These are phyloP conservation scores for Amphibalanus amphitrite DNA, from an alignment of 1,140 invertebrate species.

Conservation along the genomic window DNA sequence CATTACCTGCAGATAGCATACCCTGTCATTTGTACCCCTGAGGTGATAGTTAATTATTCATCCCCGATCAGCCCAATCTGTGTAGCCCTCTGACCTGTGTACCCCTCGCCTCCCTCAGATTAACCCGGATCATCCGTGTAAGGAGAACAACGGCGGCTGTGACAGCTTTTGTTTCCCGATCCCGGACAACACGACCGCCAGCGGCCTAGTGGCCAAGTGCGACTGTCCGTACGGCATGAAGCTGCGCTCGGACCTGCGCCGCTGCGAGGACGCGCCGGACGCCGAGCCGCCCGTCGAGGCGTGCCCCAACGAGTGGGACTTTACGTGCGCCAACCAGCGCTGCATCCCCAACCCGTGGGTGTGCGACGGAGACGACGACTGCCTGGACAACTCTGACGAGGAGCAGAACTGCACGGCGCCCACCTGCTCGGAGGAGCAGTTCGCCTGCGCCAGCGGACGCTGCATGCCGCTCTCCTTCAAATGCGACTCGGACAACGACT, in stretches of 20 bases:
- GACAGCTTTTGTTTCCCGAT: constrained; percentile 88
- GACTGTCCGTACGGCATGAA: constrained; percentile 92
- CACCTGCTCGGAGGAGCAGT: constrained; percentile 44
- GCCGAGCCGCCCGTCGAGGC: constrained; percentile 65
- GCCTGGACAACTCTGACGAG: constrained; percentile 84
- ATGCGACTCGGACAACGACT: constrained; percentile 83
- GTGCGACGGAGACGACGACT: too few species aligned
- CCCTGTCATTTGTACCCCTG: too few species aligned
- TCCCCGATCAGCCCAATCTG: too few species aligned
- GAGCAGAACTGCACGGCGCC: constrained; percentile 66
- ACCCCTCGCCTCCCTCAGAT: constrained; percentile 23
- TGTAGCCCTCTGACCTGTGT: too few species aligned
- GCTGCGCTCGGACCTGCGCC: constrained; percentile 45
- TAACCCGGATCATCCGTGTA: constrained; percentile 59
- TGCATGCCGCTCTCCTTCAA: constrained; percentile 79
- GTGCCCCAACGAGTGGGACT: constrained; percentile 82
- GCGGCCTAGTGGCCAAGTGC: constrained; percentile 36
- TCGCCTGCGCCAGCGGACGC: constrained; percentile 70
- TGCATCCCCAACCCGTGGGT: too few species aligned
- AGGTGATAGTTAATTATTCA: too few species aligned
- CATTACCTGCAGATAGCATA: too few species aligned
- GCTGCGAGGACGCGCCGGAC: constrained; percentile 42
- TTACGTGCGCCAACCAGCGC: too few species aligned
- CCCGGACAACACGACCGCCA: constrained; percentile 33
- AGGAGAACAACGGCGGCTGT: constrained; percentile 67